Evolutionary conservation across 2,888 invertebrate species (phyloP), one percentile per base, ranked within the genome.

Genomic region (Drosophila trichaetosa): DNA sequence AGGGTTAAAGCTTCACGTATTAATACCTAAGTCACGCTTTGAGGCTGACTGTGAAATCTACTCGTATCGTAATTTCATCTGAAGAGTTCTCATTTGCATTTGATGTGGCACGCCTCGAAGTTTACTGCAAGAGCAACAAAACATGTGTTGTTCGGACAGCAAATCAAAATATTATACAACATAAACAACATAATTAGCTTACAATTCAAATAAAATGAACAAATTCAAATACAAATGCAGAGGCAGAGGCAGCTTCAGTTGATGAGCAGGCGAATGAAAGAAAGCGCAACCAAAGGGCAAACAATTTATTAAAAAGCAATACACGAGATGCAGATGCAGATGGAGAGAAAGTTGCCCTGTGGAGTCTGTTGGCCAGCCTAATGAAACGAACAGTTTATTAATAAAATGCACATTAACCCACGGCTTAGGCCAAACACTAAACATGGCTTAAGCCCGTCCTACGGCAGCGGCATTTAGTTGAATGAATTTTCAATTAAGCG

Each of bases 401-500:
- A 86, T 86, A 82, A 77, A 83, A 85, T 75, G 73, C 87, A 88
- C 82, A 87, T 87, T 89, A 89, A 76, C 85, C 85, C 87, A 89
- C 85, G 88, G 78, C 69, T 80, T 68, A 51, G 77, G 68, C 59
- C 62, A 65, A 57, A 49, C 49, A 38, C 73, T 34, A 59, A 51
- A 70, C 42, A 33, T 59, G 65, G 58, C 67, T 36, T 21, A 33
- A 38, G 38, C 24, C 53, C 51, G 21, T 13, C 49, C 56, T 38
- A 51, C 62, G 42, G 65, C 76, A 56, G 63, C 60, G 80, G 73
- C 54, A 73, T 83, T 83, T 83, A 79, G 90, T 71, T 79, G 79
- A 90, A 83, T 87, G 83, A 79, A 89, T 87, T 87, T 87, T 86
- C 89, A 90, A 90, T 88, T 83, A 90, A 76, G 64, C 88, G 86